Evolutionary conservation across 2,113 vertebrate genomes (phyloP), one percentile per base, ranked within the genome.

Genomic region (Labeo rohita): DNA sequence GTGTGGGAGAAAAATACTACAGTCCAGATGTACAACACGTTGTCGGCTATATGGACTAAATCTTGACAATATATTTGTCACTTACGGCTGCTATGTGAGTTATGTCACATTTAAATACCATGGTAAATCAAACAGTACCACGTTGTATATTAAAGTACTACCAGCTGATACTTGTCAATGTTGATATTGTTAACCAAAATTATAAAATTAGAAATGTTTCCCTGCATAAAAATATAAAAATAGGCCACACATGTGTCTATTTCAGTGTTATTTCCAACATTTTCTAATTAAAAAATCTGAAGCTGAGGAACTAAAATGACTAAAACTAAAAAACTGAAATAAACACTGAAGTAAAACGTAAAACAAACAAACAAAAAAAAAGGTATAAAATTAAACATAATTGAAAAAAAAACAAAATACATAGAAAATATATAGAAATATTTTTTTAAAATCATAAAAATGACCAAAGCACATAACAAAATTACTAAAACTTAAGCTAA

Each of bases 1-100:
- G 45, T 39, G 65, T 36, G 21, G 15, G 78, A 18, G 43, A 28
- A 54, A 68, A 50, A 52, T 4, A 65, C 45, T 16, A 18, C 6
- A 36, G 47, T 39, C 65, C 81, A 83, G 66, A 54, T 73, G 49
- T 56, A 39, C 28, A 73, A 56, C 45, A 83, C 8, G 49, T 65
- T 2, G 59, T 83, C 45, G 2, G 45, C 45, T 36, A 6, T 70
- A 15, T 1, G 61, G 16, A 12, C n/a, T 12, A 18, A 11, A 75
- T 28, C n/a, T 7, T 7, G 7, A 28, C 47, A 8, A 13, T 15
- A 52, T 65, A 80, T n/a, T 45, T 16, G 11, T 5, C 79, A 18
- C 21, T 49, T 49, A 47, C 49, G 45, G 72, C 1, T 1, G 13
- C 34, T 15, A 66, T 15, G 15, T 16, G 65, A 68, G 3, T 39